A percentile compares a stretch with the other conserved stretches of the same genome.
Conservation (phyloP, 2,113 vertebrate genomes). For the Barnardius zonarius region DNA sequence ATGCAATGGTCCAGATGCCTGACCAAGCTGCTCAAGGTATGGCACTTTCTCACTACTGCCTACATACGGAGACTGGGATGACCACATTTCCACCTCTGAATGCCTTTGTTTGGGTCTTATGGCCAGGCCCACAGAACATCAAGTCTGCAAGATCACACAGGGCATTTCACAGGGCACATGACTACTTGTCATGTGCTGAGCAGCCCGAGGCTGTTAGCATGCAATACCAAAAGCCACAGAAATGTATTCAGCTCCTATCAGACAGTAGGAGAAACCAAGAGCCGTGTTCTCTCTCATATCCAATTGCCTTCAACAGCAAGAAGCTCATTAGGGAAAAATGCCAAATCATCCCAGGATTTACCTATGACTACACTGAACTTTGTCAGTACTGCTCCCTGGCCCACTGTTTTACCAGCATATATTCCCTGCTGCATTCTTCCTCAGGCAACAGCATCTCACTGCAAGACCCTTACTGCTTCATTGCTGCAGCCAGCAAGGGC, state of each 20-base stretch:
- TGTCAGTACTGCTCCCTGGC: not conserved
- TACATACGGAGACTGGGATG: not conserved
- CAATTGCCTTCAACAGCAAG: not conserved
- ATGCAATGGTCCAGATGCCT: not conserved
- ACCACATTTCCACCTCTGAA: not conserved
- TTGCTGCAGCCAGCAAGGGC: not conserved
- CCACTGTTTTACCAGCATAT: not conserved
- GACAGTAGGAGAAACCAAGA: not conserved
- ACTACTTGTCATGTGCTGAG: not conserved
- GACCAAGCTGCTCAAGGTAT: not conserved
- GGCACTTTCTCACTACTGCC: fast-evolving
- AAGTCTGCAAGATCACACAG: not conserved
- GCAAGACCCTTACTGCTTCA: not conserved
- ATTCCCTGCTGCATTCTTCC: not conserved
- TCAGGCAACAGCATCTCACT: not conserved
- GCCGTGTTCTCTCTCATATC: too few species aligned
- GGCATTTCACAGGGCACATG: not conserved
- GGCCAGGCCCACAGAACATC: not conserved
- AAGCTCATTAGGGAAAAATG: not conserved
- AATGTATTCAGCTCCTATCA: not conserved
- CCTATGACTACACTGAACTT: not conserved
- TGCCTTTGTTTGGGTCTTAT: not conserved
- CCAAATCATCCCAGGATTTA: not conserved
- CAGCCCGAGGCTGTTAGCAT: not conserved
- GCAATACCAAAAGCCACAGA: not conserved